Evolutionary conservation across 2,888 invertebrate genomes (phyloP).

Genomic region (Herminia tarsipennalis): DNA sequence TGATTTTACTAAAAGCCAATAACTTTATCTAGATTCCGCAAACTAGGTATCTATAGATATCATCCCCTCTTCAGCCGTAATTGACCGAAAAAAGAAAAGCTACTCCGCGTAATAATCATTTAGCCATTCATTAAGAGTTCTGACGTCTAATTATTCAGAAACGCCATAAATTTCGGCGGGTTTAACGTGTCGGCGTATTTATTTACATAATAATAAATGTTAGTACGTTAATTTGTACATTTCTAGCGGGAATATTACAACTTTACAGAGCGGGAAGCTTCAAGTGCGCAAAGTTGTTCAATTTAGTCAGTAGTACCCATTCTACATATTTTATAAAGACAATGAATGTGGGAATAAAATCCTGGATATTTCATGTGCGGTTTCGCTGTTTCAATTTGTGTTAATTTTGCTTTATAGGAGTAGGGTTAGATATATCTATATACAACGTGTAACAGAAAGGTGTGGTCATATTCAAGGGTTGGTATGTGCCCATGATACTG

Average conservation of each 20-base stretch:
- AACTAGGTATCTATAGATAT: too few species aligned
- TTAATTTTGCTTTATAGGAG: too few species aligned
- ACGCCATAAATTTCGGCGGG: slow-evolving; percentile 24
- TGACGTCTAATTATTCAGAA: slow-evolving; percentile 30
- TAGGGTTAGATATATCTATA: too few species aligned
- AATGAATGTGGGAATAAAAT: slow-evolving; percentile 26
- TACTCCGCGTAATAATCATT: slow-evolving; percentile 13
- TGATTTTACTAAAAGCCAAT: too few species aligned
- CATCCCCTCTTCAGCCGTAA: too few species aligned
- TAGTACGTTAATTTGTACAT: slow-evolving; percentile 46
- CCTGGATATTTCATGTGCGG: slow-evolving; percentile 15
- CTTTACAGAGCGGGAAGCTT: slow-evolving; percentile 22
- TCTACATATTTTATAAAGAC: slow-evolving; percentile 30
- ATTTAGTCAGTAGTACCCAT: slow-evolving; percentile 29
- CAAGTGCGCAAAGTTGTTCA: slow-evolving; percentile 32
- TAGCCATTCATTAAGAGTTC: slow-evolving; percentile 24
- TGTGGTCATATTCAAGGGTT: too few species aligned
- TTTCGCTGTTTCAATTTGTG: slow-evolving; percentile 19
- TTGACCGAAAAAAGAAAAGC: slow-evolving; percentile 3
- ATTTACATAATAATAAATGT: slow-evolving; percentile 52
- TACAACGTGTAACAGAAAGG: too few species aligned
- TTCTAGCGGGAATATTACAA: slow-evolving; percentile 35
- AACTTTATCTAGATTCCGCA: too few species aligned
- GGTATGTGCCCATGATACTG: too few species aligned
- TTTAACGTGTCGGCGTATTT: slow-evolving; percentile 37